Evolutionary conservation across 2,113 vertebrate genomes (phyloP).

Genomic region (Istiophorus platypterus): DNA sequence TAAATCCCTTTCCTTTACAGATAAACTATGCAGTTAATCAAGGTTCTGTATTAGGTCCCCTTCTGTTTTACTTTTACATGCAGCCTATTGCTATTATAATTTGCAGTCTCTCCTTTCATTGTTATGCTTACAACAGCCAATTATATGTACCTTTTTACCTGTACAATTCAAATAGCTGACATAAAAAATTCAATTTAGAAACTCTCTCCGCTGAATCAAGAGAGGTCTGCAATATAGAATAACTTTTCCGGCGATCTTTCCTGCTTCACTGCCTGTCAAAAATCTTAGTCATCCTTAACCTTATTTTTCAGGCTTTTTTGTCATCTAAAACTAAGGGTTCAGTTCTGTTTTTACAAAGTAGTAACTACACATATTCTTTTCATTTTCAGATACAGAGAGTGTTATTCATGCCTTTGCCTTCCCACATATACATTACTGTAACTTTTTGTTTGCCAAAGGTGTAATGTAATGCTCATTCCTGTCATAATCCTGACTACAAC

Average conservation of each 20-base stretch:
- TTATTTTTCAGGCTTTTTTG: too few species aligned
- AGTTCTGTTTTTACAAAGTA: not conserved
- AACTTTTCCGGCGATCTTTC: not conserved
- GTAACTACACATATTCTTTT: not conserved
- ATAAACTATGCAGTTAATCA: not conserved
- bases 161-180: not conserved
- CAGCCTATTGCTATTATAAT: not conserved
- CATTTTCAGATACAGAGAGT: not conserved
- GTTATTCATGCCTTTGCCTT: not conserved
- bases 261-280: not conserved
- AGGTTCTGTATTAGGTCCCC: not conserved
- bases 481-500: not conserved
- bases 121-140: not conserved
- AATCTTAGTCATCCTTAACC: not conserved
- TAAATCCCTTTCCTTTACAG: not conserved
- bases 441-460: not conserved
- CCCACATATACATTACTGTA: not conserved
- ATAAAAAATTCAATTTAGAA: not conserved
- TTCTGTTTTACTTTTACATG: not conserved
- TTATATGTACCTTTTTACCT: not conserved
- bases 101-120: not conserved
- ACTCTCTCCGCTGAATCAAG: not conserved
- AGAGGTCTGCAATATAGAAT: not conserved
- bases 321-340: not conserved
- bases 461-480: not conserved